A percentile compares a stretch with the other conserved stretches of the same genome.
Evolutionary conservation across 2,888 invertebrate genomes (phyloP).

Genomic region (Micoletzkya japonica): DNA sequence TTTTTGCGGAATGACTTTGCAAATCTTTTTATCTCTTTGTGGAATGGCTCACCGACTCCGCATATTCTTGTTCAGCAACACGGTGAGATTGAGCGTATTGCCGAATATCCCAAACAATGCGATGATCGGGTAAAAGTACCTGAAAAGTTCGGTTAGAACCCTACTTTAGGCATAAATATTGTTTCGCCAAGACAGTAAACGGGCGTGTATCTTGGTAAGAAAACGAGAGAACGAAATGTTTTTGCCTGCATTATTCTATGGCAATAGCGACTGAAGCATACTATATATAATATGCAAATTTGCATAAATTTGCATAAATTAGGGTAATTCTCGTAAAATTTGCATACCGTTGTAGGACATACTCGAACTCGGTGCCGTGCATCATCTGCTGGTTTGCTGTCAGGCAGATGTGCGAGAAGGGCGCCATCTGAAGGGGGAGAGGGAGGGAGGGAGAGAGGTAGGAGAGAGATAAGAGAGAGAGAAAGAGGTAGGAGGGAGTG

Average conservation of each 20-base stretch:
- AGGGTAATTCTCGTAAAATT: no score
- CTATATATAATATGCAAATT: no score
- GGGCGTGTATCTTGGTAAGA: no score
- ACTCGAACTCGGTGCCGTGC: constrained; percentile 51
- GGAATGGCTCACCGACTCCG: constrained; percentile 40
- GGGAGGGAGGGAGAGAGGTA: background rate
- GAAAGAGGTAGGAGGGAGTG: background rate
- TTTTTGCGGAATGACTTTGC: background rate
- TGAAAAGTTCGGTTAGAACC: no score
- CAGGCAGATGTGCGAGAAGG: constrained; percentile 48
- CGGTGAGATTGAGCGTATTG: constrained; percentile 59
- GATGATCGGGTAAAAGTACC: constrained; percentile 59
- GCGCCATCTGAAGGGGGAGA: background rate
- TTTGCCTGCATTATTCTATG: background rate
- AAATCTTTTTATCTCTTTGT: background rate
- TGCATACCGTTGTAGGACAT: constrained; percentile 43
- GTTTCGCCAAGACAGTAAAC: no score
- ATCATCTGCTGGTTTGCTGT: constrained; percentile 51
- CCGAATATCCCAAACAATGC: constrained; percentile 61
- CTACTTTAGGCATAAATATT: constrained; percentile 9
- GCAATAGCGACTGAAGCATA: no score
- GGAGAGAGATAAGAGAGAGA: background rate
- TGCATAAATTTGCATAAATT: no score
- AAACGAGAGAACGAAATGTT: no score
- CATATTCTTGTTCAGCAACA: constrained; percentile 54